Percentiles rank a stretch among this genome's conserved stretches.
Conservation (phyloP, 2,113 vertebrate species). For the Albula goreensis region DNA sequence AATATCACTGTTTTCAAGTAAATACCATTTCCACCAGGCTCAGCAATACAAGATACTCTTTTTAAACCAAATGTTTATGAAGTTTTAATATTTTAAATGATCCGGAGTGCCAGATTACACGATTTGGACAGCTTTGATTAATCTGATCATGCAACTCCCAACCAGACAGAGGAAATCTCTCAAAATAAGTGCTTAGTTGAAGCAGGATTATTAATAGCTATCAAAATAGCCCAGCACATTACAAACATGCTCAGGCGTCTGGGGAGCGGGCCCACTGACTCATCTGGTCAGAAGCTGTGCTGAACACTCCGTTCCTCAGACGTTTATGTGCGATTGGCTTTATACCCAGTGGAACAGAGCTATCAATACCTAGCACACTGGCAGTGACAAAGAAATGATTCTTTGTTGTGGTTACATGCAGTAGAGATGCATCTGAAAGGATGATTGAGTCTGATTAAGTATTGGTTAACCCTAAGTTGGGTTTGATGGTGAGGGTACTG, state of each 20-base stretch:
- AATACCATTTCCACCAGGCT: neutral
- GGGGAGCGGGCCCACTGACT: neutral
- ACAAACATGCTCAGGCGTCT: neutral
- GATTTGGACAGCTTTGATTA: constrained; percentile 9
- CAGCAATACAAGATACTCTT: neutral
- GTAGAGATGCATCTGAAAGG: no score
- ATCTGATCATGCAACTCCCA: neutral
- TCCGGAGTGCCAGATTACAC: neutral
- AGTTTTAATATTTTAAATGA: neutral
- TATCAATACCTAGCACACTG: neutral
- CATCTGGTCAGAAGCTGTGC: neutral
- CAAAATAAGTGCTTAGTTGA: neutral
- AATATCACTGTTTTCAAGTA: neutral
- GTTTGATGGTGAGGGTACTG: neutral
- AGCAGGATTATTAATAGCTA: neutral
- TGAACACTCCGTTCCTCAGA: neutral
- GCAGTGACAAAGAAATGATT: neutral
- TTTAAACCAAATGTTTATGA: neutral
- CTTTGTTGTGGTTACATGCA: no score
- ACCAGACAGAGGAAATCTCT: neutral
- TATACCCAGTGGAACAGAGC: neutral
- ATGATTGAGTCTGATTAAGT: no score
- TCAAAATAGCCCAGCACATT: neutral
- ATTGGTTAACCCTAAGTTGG: neutral
- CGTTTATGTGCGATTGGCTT: neutral